A percentile compares a stretch with the other conserved stretches of the same genome.
phyloP scores from a whole-genome alignment of 2,888 invertebrate genomes.

The Eledone cirrhosa region DNA sequence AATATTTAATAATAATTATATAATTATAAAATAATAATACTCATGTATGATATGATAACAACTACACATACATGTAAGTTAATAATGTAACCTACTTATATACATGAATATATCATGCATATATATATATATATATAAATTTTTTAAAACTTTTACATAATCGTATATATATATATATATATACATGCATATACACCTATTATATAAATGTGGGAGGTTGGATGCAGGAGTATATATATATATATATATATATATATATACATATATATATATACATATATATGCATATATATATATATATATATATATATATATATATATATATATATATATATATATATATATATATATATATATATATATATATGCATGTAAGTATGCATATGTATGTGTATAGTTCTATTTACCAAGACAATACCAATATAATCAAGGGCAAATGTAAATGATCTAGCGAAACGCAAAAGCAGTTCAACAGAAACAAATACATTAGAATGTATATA shows the following conservation, averaged over 20 bases:
- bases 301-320: not conserved
- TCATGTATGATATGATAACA: no score
- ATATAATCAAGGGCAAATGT: not conserved
- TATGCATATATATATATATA: not conserved
- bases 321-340: slow-evolving; percentile 7
- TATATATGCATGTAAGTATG: not conserved
- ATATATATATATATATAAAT: not conserved
- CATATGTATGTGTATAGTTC: not conserved
- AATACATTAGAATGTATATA: not conserved
- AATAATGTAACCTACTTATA: no score
- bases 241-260: not conserved
- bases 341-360: slow-evolving; percentile 18
- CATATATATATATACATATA: not conserved
- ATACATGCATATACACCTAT: not conserved
- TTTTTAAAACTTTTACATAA: not conserved
- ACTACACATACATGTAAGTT: no score
- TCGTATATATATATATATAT: not conserved
- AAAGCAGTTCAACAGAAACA: not conserved
- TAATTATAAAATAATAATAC: no score
- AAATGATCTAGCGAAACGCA: not conserved
- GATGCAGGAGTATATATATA: not conserved
- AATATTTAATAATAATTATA: no score
- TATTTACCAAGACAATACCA: not conserved
- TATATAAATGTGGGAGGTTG: not conserved
- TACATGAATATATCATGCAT: no score